Conservation (phyloP, 2,888 invertebrate species). For the Notodonta dromedarius region DNA sequence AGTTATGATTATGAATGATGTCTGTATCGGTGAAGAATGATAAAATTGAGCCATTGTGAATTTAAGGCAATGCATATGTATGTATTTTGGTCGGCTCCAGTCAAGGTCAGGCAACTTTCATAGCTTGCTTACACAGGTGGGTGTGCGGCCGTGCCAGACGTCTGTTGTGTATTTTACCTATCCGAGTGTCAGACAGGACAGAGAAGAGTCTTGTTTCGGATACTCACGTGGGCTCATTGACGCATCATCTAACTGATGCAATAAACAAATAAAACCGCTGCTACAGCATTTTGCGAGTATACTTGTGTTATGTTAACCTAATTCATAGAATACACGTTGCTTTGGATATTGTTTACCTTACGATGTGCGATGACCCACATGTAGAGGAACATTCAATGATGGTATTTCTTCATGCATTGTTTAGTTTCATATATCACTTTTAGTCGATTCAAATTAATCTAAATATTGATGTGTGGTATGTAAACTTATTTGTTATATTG, state of each 20-base stretch:
- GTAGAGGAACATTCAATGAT: not conserved
- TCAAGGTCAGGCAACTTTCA: slow-evolving; percentile 51
- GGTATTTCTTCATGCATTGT: no score
- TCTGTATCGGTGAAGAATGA: slow-evolving; percentile 5
- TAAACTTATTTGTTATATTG: not conserved
- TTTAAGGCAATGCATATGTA: slow-evolving; percentile 21
- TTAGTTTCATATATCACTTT: no score
- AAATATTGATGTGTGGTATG: not conserved
- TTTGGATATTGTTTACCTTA: not conserved
- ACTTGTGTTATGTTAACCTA: slow-evolving; percentile 2
- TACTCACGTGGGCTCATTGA: slow-evolving; percentile 3
- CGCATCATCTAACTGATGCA: slow-evolving; percentile 6
- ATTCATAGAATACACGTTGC: not conserved
- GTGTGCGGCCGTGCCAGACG: slow-evolving; percentile 39
- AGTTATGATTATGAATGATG: no score
- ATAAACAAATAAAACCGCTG: slow-evolving; percentile 10
- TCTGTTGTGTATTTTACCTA: slow-evolving; percentile 5
- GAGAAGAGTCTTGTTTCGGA: slow-evolving; percentile 15
- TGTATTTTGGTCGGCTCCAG: slow-evolving; percentile 32
- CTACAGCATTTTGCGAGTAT: slow-evolving; percentile 3
- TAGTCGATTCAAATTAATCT: no score
- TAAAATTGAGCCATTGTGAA: slow-evolving; percentile 8
- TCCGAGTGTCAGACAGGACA: not conserved
- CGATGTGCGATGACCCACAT: not conserved
- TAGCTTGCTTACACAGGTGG: slow-evolving; percentile 61